A percentile compares a stretch with the other conserved stretches of the same genome.
phyloP scores from a whole-genome alignment of 2,888 invertebrate genomes.

The Brachylomia viminalis region DNA sequence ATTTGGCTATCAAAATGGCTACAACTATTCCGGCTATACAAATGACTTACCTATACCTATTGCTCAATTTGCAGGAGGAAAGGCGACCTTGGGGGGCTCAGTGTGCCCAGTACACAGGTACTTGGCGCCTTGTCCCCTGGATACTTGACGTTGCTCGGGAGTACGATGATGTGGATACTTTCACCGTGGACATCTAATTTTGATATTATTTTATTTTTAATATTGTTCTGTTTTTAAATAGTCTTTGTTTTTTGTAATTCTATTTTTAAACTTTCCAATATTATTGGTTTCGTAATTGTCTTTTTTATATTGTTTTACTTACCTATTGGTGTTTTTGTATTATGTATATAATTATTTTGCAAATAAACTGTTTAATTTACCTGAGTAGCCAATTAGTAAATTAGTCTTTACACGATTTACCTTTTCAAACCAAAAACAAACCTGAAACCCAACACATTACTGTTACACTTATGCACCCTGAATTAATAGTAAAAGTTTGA shows the following conservation, averaged over 20 bases:
- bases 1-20: background rate
- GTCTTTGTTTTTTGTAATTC: slow-evolving; percentile 11
- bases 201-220: background rate
- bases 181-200: slow-evolving; percentile 66
- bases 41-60: background rate
- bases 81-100: slow-evolving; percentile 79
- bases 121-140: slow-evolving; percentile 84
- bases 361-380: background rate
- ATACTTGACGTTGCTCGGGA: slow-evolving; percentile 78
- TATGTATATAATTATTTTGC: slow-evolving; percentile 9
- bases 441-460: background rate
- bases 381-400: background rate
- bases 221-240: background rate
- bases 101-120: slow-evolving; percentile 83
- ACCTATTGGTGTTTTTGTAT: slow-evolving; percentile 7
- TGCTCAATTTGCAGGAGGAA: slow-evolving; percentile 76
- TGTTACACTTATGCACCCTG: background rate
- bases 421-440: background rate
- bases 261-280: background rate
- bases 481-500: background rate
- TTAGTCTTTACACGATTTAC: background rate
- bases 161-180: slow-evolving; percentile 72
- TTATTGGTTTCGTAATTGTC: background rate
- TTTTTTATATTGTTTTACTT: slow-evolving; percentile 5
- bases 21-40: background rate